Percentiles rank a stretch among this genome's conserved stretches.
Evolutionary conservation across 2,113 vertebrate species (phyloP).

Genomic region (Helogale parvula): DNA sequence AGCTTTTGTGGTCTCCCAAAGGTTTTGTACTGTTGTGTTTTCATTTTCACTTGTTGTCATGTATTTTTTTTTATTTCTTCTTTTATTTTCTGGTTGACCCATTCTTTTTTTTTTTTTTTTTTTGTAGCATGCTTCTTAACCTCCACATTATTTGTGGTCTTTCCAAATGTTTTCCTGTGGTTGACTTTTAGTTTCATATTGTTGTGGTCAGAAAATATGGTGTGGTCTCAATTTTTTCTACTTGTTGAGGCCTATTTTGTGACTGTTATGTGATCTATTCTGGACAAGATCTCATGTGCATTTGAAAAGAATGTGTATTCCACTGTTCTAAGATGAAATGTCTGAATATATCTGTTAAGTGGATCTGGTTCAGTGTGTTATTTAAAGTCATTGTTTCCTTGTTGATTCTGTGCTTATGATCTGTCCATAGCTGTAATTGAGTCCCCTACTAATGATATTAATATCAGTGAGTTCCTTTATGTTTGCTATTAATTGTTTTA

Average conservation of each 20-base stretch:
- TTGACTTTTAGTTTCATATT: not conserved
- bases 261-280: not conserved
- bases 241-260: not conserved
- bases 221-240: not conserved
- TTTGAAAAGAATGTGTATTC: not conserved
- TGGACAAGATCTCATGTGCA: not conserved
- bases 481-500: not conserved
- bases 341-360: not conserved
- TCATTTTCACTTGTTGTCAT: not conserved
- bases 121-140: not conserved
- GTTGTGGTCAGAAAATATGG: not conserved
- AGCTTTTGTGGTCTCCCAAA: not conserved
- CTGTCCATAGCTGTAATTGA: not conserved
- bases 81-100: not conserved
- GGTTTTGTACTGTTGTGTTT: not conserved
- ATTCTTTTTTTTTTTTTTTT: not conserved
- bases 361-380: not conserved
- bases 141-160: not conserved
- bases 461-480: not conserved
- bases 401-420: not conserved
- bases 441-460: not conserved
- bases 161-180: not conserved
- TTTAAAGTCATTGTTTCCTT: not conserved
- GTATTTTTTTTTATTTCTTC: not conserved
- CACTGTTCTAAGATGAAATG: not conserved